Conservation (phyloP, 2,888 invertebrate genomes). For the Acrobasis suavella region DNA sequence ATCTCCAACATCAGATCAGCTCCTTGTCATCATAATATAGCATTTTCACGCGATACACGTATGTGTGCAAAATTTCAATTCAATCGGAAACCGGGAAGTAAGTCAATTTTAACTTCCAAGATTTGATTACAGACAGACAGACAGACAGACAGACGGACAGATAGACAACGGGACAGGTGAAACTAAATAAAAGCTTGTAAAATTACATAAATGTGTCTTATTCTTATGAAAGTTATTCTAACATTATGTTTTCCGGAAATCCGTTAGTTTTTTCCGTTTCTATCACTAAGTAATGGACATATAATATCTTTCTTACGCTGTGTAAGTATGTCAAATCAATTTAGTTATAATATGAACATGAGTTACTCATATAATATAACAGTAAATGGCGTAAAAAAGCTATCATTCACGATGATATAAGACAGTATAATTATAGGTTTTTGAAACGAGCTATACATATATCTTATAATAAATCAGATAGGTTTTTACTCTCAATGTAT, state of each 20-base stretch:
- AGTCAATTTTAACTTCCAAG: too few species aligned
- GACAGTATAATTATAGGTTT: neutral
- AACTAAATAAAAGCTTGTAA: neutral
- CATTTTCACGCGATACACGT: too few species aligned
- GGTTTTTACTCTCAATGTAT: too few species aligned
- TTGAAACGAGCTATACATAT: too few species aligned
- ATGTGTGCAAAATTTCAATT: too few species aligned
- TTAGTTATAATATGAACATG: neutral
- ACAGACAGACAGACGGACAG: too few species aligned
- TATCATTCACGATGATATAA: neutral
- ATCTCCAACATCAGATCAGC: too few species aligned
- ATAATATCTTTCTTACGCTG: constrained; percentile 11
- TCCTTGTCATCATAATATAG: too few species aligned
- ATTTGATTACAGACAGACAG: too few species aligned
- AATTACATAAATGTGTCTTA: neutral
- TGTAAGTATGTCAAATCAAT: constrained; percentile 10
- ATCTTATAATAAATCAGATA: too few species aligned
- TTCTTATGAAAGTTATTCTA: neutral
- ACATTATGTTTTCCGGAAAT: neutral
- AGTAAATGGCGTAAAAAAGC: neutral
- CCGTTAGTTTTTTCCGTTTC: constrained; percentile 10
- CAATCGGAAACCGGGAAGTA: too few species aligned
- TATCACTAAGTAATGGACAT: neutral
- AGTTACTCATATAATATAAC: neutral
- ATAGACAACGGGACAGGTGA: too few species aligned